These are phyloP conservation scores for Taurulus bubalis DNA, from an alignment of 2,113 vertebrate genomes.

Conservation along the genomic window DNA sequence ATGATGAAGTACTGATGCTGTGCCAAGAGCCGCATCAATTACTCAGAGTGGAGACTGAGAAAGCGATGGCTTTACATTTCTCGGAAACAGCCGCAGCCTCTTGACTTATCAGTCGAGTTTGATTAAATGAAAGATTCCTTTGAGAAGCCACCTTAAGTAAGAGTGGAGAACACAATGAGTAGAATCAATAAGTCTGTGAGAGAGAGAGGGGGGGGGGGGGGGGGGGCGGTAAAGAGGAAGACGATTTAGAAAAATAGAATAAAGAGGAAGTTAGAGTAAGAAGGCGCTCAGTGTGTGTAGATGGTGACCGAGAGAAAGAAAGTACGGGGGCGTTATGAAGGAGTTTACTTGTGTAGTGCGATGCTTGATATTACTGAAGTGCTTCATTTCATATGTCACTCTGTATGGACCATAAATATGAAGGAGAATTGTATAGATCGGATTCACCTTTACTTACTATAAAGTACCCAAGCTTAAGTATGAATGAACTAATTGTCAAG, in stretches of 20 bases:
- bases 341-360: not conserved
- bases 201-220: not conserved
- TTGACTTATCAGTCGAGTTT: conserved; percentile 18
- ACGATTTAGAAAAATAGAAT: not conserved
- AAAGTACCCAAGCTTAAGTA: not conserved
- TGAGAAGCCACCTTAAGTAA: not conserved
- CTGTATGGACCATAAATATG: not conserved
- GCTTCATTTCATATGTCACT: not conserved
- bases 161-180: too few relatives aligned
- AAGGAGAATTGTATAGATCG: not conserved
- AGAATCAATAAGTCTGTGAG: not conserved
- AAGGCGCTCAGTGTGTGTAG: not conserved
- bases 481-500: not conserved
- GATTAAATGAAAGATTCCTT: conserved; percentile 22
- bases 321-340: not conserved
- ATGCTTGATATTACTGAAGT: not conserved
- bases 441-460: not conserved
- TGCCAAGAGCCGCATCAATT: conserved; percentile 23
- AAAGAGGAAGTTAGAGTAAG: conserved; percentile 5
- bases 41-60: not conserved
- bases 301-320: not conserved
- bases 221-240: not conserved
- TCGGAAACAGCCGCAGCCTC: conserved; percentile 5
- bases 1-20: conserved; percentile 4
- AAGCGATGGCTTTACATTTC: conserved; percentile 12